Evolutionary conservation across 2,113 vertebrate genomes (phyloP).

Genomic region (Melanerpes formicivorus): DNA sequence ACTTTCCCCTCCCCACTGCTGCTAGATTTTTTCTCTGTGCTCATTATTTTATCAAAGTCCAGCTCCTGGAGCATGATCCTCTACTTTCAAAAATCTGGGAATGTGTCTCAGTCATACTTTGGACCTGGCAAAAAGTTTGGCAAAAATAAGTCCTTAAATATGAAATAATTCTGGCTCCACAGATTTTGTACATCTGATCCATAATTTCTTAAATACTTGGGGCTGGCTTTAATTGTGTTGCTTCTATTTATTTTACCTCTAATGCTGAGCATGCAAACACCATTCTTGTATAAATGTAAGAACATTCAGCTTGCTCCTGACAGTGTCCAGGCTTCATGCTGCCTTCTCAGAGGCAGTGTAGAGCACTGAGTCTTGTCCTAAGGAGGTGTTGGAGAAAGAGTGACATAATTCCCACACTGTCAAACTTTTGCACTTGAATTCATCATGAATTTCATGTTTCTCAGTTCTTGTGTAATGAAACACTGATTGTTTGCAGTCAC

Average conservation of each 20-base stretch:
- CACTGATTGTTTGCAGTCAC: background rate
- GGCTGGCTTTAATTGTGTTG: background rate
- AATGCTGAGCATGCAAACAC: rapidly evolving
- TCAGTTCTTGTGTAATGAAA: background rate
- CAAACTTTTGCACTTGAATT: background rate
- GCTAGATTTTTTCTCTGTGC: background rate
- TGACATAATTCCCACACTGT: background rate
- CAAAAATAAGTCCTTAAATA: background rate
- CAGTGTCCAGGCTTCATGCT: background rate
- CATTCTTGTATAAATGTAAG: background rate
- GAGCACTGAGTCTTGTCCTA: background rate
- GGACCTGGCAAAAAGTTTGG: background rate
- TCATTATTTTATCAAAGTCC: background rate
- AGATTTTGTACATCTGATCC: background rate
- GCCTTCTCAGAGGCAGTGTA: background rate
- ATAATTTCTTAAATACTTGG: background rate
- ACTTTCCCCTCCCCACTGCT: background rate
- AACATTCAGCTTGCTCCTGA: background rate
- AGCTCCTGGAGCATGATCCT: background rate
- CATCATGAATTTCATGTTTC: background rate
- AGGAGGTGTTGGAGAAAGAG: background rate
- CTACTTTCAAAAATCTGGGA: background rate
- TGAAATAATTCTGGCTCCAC: background rate
- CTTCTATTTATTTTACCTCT: background rate
- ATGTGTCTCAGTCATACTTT: background rate